A percentile compares a stretch with the other conserved stretches of the same genome.
Evolutionary conservation across 2,113 vertebrate species (phyloP).

Genomic region (Vidua chalybeata): DNA sequence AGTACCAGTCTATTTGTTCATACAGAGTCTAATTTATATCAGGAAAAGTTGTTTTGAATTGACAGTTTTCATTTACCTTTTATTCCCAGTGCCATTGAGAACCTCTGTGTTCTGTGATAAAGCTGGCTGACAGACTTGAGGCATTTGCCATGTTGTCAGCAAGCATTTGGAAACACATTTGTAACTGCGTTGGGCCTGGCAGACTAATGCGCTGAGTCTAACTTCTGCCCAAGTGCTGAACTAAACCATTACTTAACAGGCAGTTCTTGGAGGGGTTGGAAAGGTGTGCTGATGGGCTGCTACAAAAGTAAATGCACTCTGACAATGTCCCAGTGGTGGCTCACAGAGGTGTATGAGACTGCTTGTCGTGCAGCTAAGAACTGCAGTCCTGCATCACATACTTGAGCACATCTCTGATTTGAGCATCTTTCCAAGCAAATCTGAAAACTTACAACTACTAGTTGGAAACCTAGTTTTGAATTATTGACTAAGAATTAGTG

Average conservation of each 20-base stretch:
- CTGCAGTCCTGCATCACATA: neutral
- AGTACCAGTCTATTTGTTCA: neutral
- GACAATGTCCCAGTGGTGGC: neutral
- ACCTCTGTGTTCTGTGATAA: neutral
- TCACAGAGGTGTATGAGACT: neutral
- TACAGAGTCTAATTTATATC: conserved; percentile 17
- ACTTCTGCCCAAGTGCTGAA: neutral
- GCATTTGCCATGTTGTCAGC: conserved; percentile 29
- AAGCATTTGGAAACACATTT: conserved; percentile 16
- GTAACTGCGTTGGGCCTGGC: neutral
- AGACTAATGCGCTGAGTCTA: neutral
- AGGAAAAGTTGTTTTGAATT: conserved; percentile 28
- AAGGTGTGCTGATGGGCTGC: neutral
- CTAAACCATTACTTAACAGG: neutral
- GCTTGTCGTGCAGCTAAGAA: neutral
- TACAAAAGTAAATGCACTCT: neutral
- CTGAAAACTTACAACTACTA: neutral
- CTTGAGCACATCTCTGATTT: neutral
- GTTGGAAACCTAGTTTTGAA: neutral
- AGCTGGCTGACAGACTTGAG: neutral
- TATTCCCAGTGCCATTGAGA: neutral
- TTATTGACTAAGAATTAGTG: neutral
- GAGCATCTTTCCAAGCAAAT: neutral
- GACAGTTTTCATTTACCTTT: conserved; percentile 33
- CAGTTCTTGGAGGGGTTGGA: neutral